A percentile compares a stretch with the other conserved stretches of the same genome.
Conservation (phyloP, 2,113 vertebrate genomes). For the Lates calcarifer region DNA sequence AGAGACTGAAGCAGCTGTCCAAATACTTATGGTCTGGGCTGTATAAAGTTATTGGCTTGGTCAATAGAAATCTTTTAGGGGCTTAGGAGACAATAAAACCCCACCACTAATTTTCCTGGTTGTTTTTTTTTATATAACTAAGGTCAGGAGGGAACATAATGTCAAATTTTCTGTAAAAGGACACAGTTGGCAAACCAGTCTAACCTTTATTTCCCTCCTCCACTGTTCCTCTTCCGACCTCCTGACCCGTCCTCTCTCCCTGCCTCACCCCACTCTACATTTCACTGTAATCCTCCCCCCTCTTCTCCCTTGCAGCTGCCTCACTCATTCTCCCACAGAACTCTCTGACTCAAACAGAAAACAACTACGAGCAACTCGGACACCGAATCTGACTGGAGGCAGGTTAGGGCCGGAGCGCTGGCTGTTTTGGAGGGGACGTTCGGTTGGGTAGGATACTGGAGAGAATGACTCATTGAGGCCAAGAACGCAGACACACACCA, state of each 20-base stretch:
- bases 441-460: conserved; percentile 5
- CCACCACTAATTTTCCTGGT: background rate
- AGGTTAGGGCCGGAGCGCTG: background rate
- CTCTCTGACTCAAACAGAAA: background rate
- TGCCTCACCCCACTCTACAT: background rate
- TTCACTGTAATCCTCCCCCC: conserved; percentile 45
- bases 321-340: conserved; percentile 39
- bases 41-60: too few relatives aligned
- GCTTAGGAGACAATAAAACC: background rate
- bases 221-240: background rate
- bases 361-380: background rate
- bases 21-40: background rate
- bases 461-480: conserved; percentile 38
- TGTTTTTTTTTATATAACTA: background rate
- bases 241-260: background rate
- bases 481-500: background rate
- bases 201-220: background rate
- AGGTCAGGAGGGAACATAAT: too few relatives aligned
- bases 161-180: too few relatives aligned
- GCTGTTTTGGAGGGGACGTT: conserved; percentile 4
- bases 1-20: too few relatives aligned
- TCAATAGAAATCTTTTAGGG: background rate
- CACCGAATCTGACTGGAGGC: background rate
- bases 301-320: conserved; percentile 37
- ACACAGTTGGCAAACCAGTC: background rate